Base-by-base conservation (phyloP, 2,888 invertebrate species). In the Melipona beecheii region DNA sequence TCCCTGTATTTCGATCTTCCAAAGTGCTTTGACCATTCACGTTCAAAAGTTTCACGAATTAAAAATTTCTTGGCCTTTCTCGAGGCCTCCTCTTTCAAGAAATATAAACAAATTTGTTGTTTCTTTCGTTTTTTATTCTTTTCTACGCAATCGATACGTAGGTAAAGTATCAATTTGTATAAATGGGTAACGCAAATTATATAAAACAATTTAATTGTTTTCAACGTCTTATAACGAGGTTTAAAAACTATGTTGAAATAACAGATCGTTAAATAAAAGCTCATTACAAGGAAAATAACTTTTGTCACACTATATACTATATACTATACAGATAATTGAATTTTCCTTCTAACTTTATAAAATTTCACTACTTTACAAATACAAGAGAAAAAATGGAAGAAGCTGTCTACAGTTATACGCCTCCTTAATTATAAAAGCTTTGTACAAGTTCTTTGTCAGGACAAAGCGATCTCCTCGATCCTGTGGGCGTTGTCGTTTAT, bases 1-100 rank as follows among this genome's bases (percentile, higher is more conserved):
- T 77, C 70, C 82, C 77, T 74, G 76, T 56, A 83, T 74, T 77
- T 70, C 83, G 74, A 82, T 83, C 76, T n/a, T 15, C 24, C 60
- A 60, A 58, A n/a, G n/a, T 58, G n/a, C n/a, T 58, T 58, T n/a
- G 56, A 58, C 15, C n/a, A 58, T 58, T 58, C 5, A 24, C 70
- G 72, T 43, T 62, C 43, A 43, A 73, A 65, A 36, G 73, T 50
- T 52, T 70, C 69, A 50, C 62, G 27, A 21, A 54, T 19, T 19
- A 68, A 6, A 13, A 70, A 80, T 71, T 81, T 73, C 21, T 36
- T 24, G n/a, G 5, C 58, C 58, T 5, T 62, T 15, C 27, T 17
- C 36, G n/a, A 17, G 2, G 2, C 15, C 15, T 13, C 24, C 6
- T 13, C 31, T 24, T 77, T 54, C n/a, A 19, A 19, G 62, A 43